Base-by-base conservation (phyloP, 2,797 vertebrate species). In the Menidia menidia region DNA sequence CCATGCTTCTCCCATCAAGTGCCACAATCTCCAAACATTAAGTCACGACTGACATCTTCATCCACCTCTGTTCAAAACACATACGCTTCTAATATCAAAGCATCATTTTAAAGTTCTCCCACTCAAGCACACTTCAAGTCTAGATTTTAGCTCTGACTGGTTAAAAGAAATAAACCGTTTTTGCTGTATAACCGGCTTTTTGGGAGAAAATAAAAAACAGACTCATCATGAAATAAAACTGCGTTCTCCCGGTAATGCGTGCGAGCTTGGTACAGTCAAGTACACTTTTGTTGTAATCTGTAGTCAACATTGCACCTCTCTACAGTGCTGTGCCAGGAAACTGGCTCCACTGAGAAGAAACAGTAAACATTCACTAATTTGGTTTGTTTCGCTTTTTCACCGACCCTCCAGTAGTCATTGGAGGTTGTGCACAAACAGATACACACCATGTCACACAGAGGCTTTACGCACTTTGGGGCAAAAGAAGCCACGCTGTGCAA, bases 401-500 rank as follows among this genome's bases (percentile, higher is more conserved):
- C 65, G 73, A 84, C 78, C 74, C 64, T 73, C 55, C 71, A 68
- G 61, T 77, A 68, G 61, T 77, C 67, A 69, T 64, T 69, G 68
- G 65, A 58, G 60, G 55, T 68, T 64, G 51, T 10, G 60, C 32
- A 51, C 44, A 57, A 59, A 41, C 57, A 43, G 15, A 52, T 35
- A 45, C 51, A 70, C 61, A 60, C 45, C 51, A 8, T 48, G 6
- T 53, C 61, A 59, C 60, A 68, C 61, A 71, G 43, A 84, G 66
- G 18, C 69, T 77, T 56, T 64, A 85, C 57, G 56, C 58, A 61
- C 68, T 65, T 58, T 6, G 54, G 77, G 81, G 47, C 68, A 73
- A 77, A 80, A 75, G 80, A 81, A 82, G 75, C 81, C 81, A 77
- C 68, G 9, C 82, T 90, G 92, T 93, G 92, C 92, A 93, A 92